These are phyloP conservation scores for Nansenia antarctica DNA, from an alignment of 2,113 vertebrate genomes.

Conservation along the genomic window DNA sequence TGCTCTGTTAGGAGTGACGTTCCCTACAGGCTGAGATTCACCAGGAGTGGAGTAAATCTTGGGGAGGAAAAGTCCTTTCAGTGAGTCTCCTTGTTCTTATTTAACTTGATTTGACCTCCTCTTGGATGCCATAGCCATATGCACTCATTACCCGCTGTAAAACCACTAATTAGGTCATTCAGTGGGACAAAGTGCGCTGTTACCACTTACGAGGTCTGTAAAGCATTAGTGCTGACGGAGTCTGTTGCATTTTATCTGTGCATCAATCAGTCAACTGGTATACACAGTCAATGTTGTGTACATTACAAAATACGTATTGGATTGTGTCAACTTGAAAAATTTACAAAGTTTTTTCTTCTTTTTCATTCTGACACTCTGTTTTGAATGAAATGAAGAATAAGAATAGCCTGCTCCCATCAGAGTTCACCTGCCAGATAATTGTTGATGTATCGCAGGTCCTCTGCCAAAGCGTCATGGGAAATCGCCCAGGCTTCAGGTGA, in stretches of 20 bases:
- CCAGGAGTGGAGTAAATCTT: conserved; percentile 69
- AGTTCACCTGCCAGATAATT: conserved; percentile 12
- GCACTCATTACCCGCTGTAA: conserved; percentile 30
- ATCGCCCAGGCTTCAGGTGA: conserved; percentile 75
- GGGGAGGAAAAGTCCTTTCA: conserved; percentile 78
- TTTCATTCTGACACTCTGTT: conserved; percentile 38
- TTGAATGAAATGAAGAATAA: conserved; percentile 48
- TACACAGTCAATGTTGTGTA: conserved; percentile 39
- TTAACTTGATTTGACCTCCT: conserved; percentile 16
- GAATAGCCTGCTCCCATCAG: conserved; percentile 25
- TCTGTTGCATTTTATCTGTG: conserved; percentile 41
- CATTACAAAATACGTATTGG: conserved; percentile 49
- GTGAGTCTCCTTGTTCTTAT: conserved; percentile 72
- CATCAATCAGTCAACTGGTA: conserved; percentile 45
- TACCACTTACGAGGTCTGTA: conserved; percentile 34
- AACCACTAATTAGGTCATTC: conserved; percentile 47
- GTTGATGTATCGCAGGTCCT: conserved; percentile 64
- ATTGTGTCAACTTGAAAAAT: conserved; percentile 51
- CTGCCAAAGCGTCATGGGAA: conserved; percentile 84
- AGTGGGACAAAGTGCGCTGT: background rate
- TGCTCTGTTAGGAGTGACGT: conserved; percentile 84
- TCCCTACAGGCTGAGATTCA: conserved; percentile 84
- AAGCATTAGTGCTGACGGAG: conserved; percentile 44
- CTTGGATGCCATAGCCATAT: conserved; percentile 20
- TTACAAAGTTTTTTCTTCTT: conserved; percentile 40